phyloP scores from a whole-genome alignment of 2,113 vertebrate species.

The Hydrolagus affinis region DNA sequence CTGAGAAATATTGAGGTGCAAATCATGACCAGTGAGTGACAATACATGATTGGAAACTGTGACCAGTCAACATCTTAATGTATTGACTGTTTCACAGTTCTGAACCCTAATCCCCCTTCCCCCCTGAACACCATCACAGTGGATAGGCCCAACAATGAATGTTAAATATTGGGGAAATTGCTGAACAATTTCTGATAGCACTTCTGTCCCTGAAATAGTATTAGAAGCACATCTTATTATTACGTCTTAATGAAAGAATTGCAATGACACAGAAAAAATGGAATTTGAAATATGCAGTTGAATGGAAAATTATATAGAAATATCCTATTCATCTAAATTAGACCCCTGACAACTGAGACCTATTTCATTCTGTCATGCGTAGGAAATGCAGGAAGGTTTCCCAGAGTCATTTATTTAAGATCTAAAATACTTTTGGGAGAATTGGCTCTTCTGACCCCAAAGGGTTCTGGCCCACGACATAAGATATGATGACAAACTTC shows the following conservation, averaged over 20 bases:
- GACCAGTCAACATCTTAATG: too few species aligned
- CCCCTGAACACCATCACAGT: too few species aligned
- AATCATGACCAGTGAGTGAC: too few species aligned
- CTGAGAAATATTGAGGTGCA: too few species aligned
- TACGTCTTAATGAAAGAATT: conserved; percentile 47
- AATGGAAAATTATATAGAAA: conserved; percentile 57
- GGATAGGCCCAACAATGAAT: too few species aligned
- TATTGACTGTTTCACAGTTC: too few species aligned
- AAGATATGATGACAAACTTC: conserved; percentile 19
- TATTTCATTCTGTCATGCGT: conserved; percentile 49
- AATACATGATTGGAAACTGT: too few species aligned
- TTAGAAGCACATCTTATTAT: conserved; percentile 38
- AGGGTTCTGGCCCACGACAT: neutral
- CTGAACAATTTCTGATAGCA: neutral
- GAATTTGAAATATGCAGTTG: conserved; percentile 64
- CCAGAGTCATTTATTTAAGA: conserved; percentile 54
- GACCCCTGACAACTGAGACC: conserved; percentile 57
- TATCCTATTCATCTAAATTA: conserved; percentile 72
- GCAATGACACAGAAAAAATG: conserved; percentile 45
- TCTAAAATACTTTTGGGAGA: conserved; percentile 25
- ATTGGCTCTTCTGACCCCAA: conserved; percentile 4
- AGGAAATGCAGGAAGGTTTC: conserved; percentile 54
- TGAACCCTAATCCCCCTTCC: too few species aligned
- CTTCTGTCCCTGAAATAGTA: neutral
- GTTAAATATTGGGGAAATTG: neutral